These are phyloP conservation scores for Lasioglossum marginatum DNA, from an alignment of 2,888 invertebrate genomes.

Conservation along the genomic window DNA sequence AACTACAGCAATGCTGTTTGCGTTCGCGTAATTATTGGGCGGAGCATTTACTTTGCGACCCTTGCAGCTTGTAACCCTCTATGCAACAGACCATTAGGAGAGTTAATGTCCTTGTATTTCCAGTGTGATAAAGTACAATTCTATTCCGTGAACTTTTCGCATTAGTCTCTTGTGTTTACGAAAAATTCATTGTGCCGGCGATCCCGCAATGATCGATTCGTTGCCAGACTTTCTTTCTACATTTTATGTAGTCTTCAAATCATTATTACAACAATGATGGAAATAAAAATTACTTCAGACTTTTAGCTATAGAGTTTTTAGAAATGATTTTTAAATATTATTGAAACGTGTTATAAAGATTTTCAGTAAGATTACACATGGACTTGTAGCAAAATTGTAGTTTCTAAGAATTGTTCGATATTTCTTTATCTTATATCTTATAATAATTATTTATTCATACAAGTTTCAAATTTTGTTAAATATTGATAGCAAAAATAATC, in stretches of 20 bases:
- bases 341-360: not conserved
- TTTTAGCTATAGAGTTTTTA: not conserved
- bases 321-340: not conserved
- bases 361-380: too few relatives aligned
- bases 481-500: too few relatives aligned
- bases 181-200: not conserved
- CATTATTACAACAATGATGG: not conserved
- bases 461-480: too few relatives aligned
- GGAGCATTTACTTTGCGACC: conserved; percentile 58
- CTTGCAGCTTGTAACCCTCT: conserved; percentile 38
- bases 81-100: conserved; percentile 17
- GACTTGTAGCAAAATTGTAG: too few relatives aligned
- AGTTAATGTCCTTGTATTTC: conserved; percentile 24
- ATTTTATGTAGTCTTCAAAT: not conserved
- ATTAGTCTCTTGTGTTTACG: not conserved
- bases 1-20: conserved; percentile 49
- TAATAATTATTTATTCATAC: not conserved
- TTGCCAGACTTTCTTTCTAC: not conserved
- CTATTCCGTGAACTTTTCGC: conserved; percentile 14
- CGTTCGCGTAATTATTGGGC: conserved; percentile 73
- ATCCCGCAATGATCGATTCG: not conserved
- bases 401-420: too few relatives aligned
- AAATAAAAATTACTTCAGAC: not conserved
- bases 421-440: not conserved
- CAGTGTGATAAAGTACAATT: conserved; percentile 9